phyloP scores from a whole-genome alignment of 2,797 vertebrate species.

The Microhierax caerulescens region DNA sequence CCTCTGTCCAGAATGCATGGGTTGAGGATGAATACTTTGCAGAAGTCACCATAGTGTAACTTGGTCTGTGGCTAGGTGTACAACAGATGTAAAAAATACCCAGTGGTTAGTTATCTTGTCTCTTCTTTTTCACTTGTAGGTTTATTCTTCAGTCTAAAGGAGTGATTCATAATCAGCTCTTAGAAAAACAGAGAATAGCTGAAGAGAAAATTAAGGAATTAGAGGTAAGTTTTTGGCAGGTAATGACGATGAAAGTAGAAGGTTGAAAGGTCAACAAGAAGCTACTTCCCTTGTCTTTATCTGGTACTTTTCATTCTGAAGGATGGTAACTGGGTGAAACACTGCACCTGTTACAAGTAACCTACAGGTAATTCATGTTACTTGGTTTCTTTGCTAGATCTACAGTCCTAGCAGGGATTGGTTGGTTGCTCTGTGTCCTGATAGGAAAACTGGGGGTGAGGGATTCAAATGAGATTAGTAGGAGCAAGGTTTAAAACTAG shows the following conservation, averaged over 20 bases:
- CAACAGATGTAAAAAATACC: neutral
- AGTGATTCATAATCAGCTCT: constrained; percentile 88
- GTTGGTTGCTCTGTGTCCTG: fast-evolving
- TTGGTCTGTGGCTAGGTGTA: neutral
- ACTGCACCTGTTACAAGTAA: neutral
- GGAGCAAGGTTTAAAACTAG: neutral
- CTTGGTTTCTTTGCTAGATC: neutral
- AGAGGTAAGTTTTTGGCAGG: constrained; percentile 81
- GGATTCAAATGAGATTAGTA: neutral
- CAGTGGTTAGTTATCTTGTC: constrained; percentile 2
- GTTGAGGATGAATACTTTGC: neutral
- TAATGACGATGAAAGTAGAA: neutral
- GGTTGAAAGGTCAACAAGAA: neutral
- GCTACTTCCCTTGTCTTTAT: neutral
- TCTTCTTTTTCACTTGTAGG: constrained; percentile 75
- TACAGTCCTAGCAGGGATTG: neutral
- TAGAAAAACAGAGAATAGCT: constrained; percentile 90
- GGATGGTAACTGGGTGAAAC: neutral
- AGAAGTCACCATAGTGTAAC: neutral
- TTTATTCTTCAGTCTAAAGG: constrained; percentile 94
- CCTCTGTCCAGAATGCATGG: fast-evolving
- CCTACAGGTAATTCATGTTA: neutral
- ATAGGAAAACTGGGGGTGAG: neutral
- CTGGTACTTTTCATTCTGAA: neutral
- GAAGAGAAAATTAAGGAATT: constrained; percentile 95